Percentiles rank a stretch among this genome's conserved stretches.
phyloP scores from a whole-genome alignment of 2,797 vertebrate species.

The Paratrypauchen microcephalus region DNA sequence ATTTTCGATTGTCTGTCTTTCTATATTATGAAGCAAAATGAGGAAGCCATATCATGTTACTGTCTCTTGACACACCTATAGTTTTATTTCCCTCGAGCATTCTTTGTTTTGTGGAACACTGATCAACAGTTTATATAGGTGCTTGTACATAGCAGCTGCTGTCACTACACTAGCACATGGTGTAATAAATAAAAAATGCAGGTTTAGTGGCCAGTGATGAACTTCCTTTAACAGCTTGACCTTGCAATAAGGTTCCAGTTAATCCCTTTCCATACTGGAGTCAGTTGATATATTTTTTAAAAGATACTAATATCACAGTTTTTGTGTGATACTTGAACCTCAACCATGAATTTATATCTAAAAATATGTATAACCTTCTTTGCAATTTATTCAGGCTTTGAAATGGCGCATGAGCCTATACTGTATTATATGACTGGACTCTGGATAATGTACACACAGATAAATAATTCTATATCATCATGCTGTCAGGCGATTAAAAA shows the following conservation, averaged over 20 bases:
- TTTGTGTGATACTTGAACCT: no score
- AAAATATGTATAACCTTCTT: no score
- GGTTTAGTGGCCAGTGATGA: constrained; percentile 30
- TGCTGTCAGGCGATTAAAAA: no score
- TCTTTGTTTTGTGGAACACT: constrained; percentile 52
- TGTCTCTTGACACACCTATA: constrained; percentile 48
- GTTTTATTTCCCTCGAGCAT: constrained; percentile 69
- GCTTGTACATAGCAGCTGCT: constrained; percentile 37
- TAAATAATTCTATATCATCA: no score
- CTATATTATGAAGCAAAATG: constrained; percentile 64
- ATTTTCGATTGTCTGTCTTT: constrained; percentile 65
- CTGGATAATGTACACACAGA: not conserved
- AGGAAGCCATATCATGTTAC: constrained; percentile 62
- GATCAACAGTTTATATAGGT: constrained; percentile 60
- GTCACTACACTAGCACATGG: constrained; percentile 29
- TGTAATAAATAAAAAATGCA: constrained; percentile 24
- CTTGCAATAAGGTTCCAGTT: not conserved
- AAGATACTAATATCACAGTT: no score
- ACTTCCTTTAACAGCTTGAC: constrained; percentile 25
- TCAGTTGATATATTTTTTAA: not conserved
- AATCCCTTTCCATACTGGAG: not conserved
- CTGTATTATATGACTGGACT: no score
- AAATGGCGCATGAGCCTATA: no score
- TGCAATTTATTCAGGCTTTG: no score
- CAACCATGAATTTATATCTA: no score